These are phyloP conservation scores for Pollenia angustigena DNA, from an alignment of 2,888 invertebrate genomes.

Conservation along the genomic window DNA sequence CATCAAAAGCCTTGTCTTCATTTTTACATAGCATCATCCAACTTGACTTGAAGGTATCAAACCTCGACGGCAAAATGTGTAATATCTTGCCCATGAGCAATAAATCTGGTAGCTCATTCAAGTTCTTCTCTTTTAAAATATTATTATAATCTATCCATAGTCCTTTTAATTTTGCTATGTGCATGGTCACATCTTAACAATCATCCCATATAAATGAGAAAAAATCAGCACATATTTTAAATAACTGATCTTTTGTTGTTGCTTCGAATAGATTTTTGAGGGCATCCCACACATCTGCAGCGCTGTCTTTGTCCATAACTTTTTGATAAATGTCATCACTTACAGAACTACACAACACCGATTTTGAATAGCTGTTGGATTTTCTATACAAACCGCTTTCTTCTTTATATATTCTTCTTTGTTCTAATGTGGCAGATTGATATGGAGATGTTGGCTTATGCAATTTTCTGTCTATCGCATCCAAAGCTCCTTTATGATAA, in stretches of 20 bases:
- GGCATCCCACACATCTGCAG: slow-evolving; percentile 77
- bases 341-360: slow-evolving; percentile 78
- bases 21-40: slow-evolving; percentile 77
- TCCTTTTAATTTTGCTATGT: slow-evolving; percentile 74
- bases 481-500: slow-evolving; percentile 62
- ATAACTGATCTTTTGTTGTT: slow-evolving; percentile 79
- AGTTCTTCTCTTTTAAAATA: slow-evolving; percentile 74
- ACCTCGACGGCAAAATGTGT: slow-evolving; percentile 63
- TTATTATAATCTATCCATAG: slow-evolving; percentile 77
- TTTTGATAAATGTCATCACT: slow-evolving; percentile 79
- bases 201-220: slow-evolving; percentile 77
- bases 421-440: slow-evolving; percentile 63
- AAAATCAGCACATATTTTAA: slow-evolving; percentile 78
- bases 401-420: slow-evolving; percentile 67
- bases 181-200: slow-evolving; percentile 77
- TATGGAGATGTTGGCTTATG: slow-evolving; percentile 47
- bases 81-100: too few species aligned
- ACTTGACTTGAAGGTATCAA: slow-evolving; percentile 74
- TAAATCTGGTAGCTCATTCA: slow-evolving; percentile 20
- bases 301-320: slow-evolving; percentile 79
- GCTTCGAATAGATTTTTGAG: slow-evolving; percentile 76
- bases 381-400: slow-evolving; percentile 76
- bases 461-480: slow-evolving; percentile 58
- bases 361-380: slow-evolving; percentile 80
- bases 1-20: slow-evolving; percentile 64